These are phyloP conservation scores for Sphaeramia orbicularis DNA, from an alignment of 2,797 vertebrate species.

Conservation along the genomic window DNA sequence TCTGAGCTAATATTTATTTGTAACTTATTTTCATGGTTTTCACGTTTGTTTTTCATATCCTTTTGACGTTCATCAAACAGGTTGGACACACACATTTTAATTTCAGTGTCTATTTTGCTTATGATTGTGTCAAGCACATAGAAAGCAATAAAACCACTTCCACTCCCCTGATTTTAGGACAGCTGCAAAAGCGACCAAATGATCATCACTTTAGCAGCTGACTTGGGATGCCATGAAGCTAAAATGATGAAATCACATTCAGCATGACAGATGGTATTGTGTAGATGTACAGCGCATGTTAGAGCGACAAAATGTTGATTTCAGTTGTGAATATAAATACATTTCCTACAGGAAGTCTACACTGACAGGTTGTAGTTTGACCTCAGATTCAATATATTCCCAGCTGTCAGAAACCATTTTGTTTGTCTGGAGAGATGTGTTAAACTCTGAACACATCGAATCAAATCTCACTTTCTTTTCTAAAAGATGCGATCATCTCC, in stretches of 20 bases:
- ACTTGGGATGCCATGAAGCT: too few relatives aligned
- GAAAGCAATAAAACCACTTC: conserved; percentile 20
- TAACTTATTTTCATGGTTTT: too few relatives aligned
- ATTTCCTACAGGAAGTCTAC: conserved; percentile 15
- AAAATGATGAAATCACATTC: neutral
- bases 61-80: too few relatives aligned
- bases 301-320: neutral
- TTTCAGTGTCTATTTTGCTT: too few relatives aligned
- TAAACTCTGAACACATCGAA: conserved; percentile 1
- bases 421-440: conserved; percentile 13
- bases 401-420: neutral
- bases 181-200: conserved; percentile 9
- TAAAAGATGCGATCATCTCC: conserved; percentile 4
- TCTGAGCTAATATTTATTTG: too few relatives aligned
- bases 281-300: too few relatives aligned
- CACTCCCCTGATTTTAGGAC: neutral
- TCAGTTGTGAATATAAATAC: conserved; percentile 5
- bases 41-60: too few relatives aligned
- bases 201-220: neutral
- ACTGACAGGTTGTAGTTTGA: conserved; percentile 16
- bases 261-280: neutral
- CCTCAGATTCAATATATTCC: neutral
- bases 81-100: too few relatives aligned
- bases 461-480: neutral
- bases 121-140: neutral